These are phyloP conservation scores for Acleris cristana DNA, from an alignment of 2,888 invertebrate species.

Conservation along the genomic window DNA sequence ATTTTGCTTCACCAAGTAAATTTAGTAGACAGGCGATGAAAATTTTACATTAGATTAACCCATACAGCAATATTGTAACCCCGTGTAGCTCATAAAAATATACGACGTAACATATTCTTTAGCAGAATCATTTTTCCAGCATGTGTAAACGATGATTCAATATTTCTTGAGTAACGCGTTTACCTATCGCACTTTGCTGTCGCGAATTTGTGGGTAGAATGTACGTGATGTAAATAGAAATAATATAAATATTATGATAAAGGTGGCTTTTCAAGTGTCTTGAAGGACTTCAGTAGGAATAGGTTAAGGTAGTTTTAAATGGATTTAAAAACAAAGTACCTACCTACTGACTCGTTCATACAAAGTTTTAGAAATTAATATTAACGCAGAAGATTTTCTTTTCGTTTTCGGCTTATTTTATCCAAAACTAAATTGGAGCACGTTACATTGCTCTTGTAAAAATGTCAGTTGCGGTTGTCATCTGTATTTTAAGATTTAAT, in stretches of 20 bases:
- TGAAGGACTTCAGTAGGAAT: too few species aligned
- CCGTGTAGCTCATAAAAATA: slow-evolving; percentile 54
- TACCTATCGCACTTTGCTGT: slow-evolving; percentile 39
- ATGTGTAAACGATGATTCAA: slow-evolving; percentile 45
- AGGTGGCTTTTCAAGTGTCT: slow-evolving; percentile 5
- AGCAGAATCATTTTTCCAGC: slow-evolving; percentile 47
- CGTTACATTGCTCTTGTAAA: too few species aligned
- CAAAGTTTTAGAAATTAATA: too few species aligned
- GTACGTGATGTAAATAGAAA: slow-evolving; percentile 33
- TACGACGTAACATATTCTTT: slow-evolving; percentile 45
- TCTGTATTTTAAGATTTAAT: too few species aligned
- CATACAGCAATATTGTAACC: slow-evolving; percentile 21
- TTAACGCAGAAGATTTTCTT: too few species aligned
- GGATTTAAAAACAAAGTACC: too few species aligned
- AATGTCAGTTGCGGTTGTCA: too few species aligned
- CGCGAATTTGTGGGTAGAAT: slow-evolving; percentile 27
- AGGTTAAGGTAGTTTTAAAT: too few species aligned
- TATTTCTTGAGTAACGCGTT: slow-evolving; percentile 33
- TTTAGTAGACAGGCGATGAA: slow-evolving; percentile 1
- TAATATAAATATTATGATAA: slow-evolving; percentile 18
- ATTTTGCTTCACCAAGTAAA: neutral
- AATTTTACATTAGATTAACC: slow-evolving; percentile 25
- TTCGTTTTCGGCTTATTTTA: too few species aligned
- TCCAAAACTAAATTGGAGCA: too few species aligned
- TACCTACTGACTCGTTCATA: too few species aligned